Conservation (phyloP, 2,797 vertebrate genomes). For the Hylomyscus alleni region DNA sequence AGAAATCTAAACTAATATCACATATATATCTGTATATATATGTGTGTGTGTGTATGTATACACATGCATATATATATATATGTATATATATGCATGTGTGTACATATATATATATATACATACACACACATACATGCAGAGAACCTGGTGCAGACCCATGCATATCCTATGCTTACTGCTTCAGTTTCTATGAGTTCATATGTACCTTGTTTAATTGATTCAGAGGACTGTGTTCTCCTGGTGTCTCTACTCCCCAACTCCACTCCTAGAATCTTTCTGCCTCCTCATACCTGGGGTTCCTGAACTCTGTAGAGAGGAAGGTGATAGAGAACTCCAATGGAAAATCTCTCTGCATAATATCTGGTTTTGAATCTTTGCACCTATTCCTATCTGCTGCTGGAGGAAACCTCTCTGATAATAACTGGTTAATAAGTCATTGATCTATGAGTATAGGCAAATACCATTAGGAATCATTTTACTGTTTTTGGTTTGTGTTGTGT, state of each 20-base stretch:
- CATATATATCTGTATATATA: no score
- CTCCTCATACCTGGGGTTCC: background rate
- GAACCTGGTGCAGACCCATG: background rate
- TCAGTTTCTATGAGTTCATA: background rate
- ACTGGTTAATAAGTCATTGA: background rate
- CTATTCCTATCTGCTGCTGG: background rate
- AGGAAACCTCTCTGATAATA: background rate
- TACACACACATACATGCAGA: background rate
- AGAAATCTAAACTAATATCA: background rate
- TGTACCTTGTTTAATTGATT: background rate
- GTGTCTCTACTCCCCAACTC: background rate
- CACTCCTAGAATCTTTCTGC: background rate
- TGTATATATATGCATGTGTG: accelerated
- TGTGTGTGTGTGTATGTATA: no score
- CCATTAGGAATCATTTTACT: background rate
- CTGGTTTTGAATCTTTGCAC: background rate
- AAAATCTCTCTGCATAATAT: background rate
- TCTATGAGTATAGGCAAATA: background rate
- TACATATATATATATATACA: no score
- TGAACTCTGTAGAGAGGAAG: background rate
- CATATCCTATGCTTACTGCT: background rate
- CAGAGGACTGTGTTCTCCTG: background rate
- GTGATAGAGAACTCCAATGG: background rate
- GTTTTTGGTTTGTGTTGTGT: background rate
- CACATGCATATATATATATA: no score